phyloP scores from a whole-genome alignment of 2,113 vertebrate species.

The Brachionichthys hirsutus region DNA sequence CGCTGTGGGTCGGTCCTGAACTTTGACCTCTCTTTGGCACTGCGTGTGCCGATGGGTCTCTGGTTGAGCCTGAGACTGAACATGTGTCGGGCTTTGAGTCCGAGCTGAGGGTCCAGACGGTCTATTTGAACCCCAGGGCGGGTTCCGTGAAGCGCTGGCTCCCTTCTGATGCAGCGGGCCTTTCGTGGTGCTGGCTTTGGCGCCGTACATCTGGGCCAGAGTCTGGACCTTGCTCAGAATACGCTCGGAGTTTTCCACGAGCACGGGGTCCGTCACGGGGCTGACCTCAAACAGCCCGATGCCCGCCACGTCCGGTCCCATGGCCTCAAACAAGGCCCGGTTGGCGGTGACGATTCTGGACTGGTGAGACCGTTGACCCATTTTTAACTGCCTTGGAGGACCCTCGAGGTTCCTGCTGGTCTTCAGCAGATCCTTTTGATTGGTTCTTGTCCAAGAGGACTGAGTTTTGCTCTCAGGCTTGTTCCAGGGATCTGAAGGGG shows the following conservation, averaged over 20 bases:
- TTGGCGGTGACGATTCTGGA: conserved; percentile 50
- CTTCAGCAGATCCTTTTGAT: conserved; percentile 11
- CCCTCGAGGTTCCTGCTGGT: conserved; percentile 26
- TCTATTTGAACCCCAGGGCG: conserved; percentile 7
- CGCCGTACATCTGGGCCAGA: conserved; percentile 85
- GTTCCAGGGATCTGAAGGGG: neutral
- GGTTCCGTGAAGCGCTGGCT: conserved; percentile 19
- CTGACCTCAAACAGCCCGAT: conserved; percentile 71
- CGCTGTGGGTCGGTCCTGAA: neutral
- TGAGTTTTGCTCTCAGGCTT: conserved; percentile 4
- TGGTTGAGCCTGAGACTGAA: neutral
- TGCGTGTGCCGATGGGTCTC: neutral
- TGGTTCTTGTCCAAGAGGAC: conserved; percentile 10
- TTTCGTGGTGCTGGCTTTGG: conserved; percentile 81
- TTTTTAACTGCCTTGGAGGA: conserved; percentile 61
- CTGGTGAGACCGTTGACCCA: conserved; percentile 62
- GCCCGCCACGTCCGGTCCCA: conserved; percentile 55
- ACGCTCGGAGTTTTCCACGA: conserved; percentile 80
- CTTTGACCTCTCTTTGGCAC: conserved; percentile 5
- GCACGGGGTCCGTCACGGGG: conserved; percentile 60
- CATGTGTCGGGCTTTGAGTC: conserved; percentile 8
- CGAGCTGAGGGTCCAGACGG: conserved; percentile 4
- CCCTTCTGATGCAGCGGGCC: conserved; percentile 74
- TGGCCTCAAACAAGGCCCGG: conserved; percentile 53
- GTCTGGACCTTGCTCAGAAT: conserved; percentile 88